Conservation (phyloP, 2,797 vertebrate genomes). For the Brotula barbata region DNA sequence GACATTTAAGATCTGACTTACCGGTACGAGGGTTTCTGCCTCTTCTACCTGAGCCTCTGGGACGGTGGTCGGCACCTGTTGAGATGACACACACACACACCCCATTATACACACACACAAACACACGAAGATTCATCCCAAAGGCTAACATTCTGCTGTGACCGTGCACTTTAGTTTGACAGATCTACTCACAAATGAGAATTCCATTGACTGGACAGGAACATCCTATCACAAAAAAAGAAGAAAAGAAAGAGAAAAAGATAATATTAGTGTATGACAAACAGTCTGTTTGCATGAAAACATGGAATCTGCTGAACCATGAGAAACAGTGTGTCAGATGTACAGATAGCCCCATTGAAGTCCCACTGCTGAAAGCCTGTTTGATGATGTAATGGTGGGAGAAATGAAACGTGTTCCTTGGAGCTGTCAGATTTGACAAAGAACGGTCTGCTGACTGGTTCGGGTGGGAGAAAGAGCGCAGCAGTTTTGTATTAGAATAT, state of each 20-base stretch:
- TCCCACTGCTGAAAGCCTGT: neutral
- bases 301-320: neutral
- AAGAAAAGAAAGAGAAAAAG: neutral
- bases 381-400: neutral
- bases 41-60: conserved; percentile 33
- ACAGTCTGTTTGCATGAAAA: too few species aligned
- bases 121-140: too few species aligned
- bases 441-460: too few species aligned
- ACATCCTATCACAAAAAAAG: conserved; percentile 43
- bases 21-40: conserved; percentile 14
- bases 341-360: neutral
- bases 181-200: conserved; percentile 43
- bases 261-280: neutral
- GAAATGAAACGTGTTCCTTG: too few species aligned
- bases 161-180: too few species aligned
- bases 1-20: neutral
- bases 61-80: conserved; percentile 39
- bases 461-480: too few species aligned
- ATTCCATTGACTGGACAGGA: conserved; percentile 32
- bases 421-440: too few species aligned
- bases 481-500: too few species aligned
- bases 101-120: neutral
- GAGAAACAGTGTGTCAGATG: neutral
- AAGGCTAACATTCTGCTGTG: too few species aligned
- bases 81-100: neutral